These are phyloP conservation scores for Eupeodes latifasciatus DNA, from an alignment of 2,888 invertebrate genomes.

Conservation along the genomic window DNA sequence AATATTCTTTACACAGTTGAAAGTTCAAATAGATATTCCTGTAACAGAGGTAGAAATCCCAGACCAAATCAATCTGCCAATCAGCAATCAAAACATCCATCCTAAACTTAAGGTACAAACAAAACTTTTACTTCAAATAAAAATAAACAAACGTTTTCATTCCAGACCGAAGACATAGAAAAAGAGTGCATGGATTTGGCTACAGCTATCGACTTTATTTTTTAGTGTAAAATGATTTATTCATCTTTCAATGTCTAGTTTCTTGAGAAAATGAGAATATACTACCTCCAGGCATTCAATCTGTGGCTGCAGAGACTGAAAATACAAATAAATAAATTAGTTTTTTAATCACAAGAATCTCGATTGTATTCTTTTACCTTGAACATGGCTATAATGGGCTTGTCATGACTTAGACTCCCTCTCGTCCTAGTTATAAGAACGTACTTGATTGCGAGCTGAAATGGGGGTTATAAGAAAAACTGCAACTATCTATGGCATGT, in stretches of 20 bases:
- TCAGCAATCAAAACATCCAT: conserved; percentile 27
- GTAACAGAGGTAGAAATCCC: conserved; percentile 79
- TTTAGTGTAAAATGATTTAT: neutral
- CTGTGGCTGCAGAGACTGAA: conserved; percentile 82
- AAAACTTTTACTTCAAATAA: neutral
- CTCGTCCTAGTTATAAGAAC: conserved; percentile 83
- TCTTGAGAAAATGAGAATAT: conserved; percentile 78
- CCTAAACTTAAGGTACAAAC: conserved; percentile 50
- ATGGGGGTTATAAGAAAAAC: conserved; percentile 32
- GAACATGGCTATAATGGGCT: conserved; percentile 83
- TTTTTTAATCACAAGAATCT: neutral
- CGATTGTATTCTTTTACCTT: conserved; percentile 79
- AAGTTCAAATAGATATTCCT: conserved; percentile 78
- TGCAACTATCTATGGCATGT: neutral
- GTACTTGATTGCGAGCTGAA: conserved; percentile 83
- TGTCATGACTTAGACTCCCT: conserved; percentile 80
- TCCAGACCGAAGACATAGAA: conserved; percentile 57
- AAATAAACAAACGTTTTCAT: neutral
- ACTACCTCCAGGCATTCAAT: conserved; percentile 82
- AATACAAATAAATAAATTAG: conserved; percentile 77
- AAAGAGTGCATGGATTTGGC: conserved; percentile 46
- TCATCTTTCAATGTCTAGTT: conserved; percentile 48
- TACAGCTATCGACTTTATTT: conserved; percentile 45
- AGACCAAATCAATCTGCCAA: conserved; percentile 40
- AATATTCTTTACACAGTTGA: conserved; percentile 69